phyloP scores from a whole-genome alignment of 2,797 vertebrate species.

The Chiloscyllium punctatum region DNA sequence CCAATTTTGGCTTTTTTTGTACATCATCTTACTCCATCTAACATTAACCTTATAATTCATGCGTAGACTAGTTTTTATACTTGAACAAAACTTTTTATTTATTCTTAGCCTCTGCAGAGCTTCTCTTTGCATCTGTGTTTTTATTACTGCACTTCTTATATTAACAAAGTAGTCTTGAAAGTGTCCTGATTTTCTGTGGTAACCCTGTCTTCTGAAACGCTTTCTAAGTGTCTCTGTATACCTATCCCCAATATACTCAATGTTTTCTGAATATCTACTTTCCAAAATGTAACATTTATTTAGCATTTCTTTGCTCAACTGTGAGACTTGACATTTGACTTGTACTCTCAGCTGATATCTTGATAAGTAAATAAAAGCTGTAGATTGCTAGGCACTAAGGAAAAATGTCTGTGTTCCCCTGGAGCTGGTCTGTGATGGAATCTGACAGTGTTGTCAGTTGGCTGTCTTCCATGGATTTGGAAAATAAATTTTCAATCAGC shows the following conservation, averaged over 20 bases:
- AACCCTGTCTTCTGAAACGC: not conserved
- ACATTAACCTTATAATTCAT: not conserved
- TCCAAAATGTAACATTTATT: not conserved
- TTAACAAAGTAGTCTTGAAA: not conserved
- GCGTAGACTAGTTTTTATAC: no score
- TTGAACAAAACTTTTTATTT: no score
- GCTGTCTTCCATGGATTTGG: not conserved
- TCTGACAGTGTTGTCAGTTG: not conserved
- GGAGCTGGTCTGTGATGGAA: not conserved
- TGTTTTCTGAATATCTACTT: not conserved
- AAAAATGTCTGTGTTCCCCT: not conserved
- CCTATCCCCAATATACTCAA: not conserved
- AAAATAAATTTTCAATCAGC: not conserved
- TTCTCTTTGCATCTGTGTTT: not conserved
- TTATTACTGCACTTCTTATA: not conserved
- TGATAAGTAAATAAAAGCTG: not conserved
- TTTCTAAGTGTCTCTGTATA: not conserved
- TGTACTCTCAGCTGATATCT: not conserved
- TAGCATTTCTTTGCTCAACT: not conserved
- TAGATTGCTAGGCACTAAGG: not conserved
- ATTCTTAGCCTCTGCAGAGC: no score
- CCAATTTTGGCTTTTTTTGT: not conserved
- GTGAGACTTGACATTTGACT: not conserved
- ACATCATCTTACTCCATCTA: not conserved
- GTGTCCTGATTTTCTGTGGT: not conserved